phyloP scores from a whole-genome alignment of 2,797 vertebrate genomes.

The Otolemur crassicaudatus region DNA sequence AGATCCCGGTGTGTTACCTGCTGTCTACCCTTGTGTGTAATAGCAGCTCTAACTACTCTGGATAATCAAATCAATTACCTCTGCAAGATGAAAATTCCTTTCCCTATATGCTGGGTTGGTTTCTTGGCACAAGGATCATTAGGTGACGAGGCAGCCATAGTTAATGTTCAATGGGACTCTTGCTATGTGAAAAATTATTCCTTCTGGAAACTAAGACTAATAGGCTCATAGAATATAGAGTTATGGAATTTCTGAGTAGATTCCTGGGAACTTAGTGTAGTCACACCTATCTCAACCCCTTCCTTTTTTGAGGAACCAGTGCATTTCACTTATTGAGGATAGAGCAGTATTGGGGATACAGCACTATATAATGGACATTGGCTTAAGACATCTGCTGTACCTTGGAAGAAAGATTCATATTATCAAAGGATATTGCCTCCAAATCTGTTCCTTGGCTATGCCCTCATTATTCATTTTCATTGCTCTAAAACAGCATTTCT shows the following conservation, averaged over 20 bases:
- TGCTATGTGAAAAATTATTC: background rate
- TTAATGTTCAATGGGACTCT: background rate
- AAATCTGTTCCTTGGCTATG: background rate
- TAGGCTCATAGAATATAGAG: background rate
- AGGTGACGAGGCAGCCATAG: background rate
- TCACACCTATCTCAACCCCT: background rate
- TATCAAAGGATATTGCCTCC: background rate
- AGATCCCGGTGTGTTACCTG: background rate
- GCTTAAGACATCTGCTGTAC: background rate
- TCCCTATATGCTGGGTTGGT: background rate
- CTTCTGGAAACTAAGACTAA: background rate
- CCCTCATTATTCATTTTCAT: background rate
- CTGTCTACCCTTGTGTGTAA: background rate
- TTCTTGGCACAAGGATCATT: background rate
- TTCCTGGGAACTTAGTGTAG: background rate
- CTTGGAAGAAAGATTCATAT: background rate
- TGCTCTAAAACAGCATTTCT: background rate
- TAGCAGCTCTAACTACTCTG: background rate
- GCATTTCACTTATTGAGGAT: background rate
- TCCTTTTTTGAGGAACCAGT: background rate
- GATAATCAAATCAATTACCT: background rate
- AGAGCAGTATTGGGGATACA: background rate
- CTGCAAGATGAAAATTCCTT: background rate
- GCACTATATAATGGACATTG: background rate
- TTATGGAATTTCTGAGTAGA: background rate